phyloP scores from a whole-genome alignment of 1,140 invertebrate species.

The Andrena cerasifolii region DNA sequence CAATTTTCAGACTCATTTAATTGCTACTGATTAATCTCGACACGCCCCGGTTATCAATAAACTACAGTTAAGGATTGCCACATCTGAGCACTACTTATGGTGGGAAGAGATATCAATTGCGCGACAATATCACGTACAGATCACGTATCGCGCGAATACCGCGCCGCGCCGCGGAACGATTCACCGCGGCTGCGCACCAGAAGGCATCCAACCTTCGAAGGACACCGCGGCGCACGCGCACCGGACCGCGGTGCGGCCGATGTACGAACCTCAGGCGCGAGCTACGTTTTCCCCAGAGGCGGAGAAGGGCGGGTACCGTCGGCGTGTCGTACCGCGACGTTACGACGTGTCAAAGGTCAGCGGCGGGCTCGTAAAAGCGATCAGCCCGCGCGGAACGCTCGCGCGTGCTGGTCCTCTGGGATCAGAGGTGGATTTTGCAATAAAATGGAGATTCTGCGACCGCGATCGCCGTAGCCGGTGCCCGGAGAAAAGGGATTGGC shows the following conservation, averaged over 20 bases:
- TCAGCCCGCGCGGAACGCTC: conserved; percentile 21
- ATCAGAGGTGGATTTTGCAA: conserved; percentile 2
- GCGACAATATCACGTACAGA: conserved; percentile 19
- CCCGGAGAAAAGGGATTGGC: conserved; percentile 23
- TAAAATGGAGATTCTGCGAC: conserved; percentile 37
- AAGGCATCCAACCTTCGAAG: conserved; percentile 57
- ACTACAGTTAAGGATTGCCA: no score
- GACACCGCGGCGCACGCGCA: conserved; percentile 55
- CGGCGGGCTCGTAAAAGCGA: conserved; percentile 53
- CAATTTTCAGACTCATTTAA: no score
- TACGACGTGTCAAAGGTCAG: conserved; percentile 61
- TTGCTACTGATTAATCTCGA: no score
- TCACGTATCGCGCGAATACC: conserved; percentile 23
- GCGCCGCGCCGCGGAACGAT: conserved; percentile 37
- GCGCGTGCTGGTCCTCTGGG: neutral
- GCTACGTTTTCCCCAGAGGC: conserved; percentile 11
- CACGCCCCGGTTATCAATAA: no score
- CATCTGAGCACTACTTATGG: neutral
- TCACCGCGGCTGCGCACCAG: conserved; percentile 50
- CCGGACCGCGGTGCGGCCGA: neutral
- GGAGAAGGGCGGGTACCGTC: conserved; percentile 5
- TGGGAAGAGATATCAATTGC: conserved; percentile 16
- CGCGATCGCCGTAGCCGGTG: neutral
- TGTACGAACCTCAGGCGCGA: conserved; percentile 22
- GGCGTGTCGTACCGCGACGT: conserved; percentile 28